A percentile compares a stretch with the other conserved stretches of the same genome.
These are phyloP conservation scores for Electrona antarctica DNA, from an alignment of 2,113 vertebrate genomes.

Conservation along the genomic window DNA sequence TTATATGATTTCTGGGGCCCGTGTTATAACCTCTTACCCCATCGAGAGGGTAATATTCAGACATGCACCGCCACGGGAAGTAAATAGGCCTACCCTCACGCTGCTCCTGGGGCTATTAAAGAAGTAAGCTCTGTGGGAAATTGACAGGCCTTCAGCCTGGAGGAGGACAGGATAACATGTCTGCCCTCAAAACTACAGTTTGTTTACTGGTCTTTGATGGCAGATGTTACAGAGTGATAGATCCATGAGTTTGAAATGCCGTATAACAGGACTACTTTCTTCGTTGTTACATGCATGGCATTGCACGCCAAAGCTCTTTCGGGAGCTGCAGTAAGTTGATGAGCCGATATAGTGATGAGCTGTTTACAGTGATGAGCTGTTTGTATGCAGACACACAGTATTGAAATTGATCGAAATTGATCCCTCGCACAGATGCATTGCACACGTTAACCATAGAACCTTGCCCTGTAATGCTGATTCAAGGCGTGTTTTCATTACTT, in stretches of 20 bases:
- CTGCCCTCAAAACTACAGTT: slow-evolving; percentile 38
- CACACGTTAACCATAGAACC: background rate
- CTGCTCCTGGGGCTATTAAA: slow-evolving; percentile 27
- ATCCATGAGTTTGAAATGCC: slow-evolving; percentile 3
- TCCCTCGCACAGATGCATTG: background rate
- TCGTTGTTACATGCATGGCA: background rate
- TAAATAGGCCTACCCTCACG: slow-evolving; percentile 21
- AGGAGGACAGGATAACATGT: slow-evolving; percentile 45
- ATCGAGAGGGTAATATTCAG: slow-evolving; percentile 6
- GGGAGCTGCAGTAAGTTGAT: background rate
- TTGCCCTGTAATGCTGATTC: slow-evolving; percentile 5
- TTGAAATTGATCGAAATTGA: background rate
- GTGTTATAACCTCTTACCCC: slow-evolving; percentile 1
- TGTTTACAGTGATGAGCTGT: slow-evolving; percentile 2
- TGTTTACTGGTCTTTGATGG: slow-evolving; percentile 20
- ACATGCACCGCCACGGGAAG: background rate
- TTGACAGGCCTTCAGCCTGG: slow-evolving; percentile 17
- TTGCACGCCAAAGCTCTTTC: too few relatives aligned
- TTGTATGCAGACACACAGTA: background rate
- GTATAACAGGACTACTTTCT: background rate
- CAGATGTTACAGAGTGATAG: slow-evolving; percentile 5
- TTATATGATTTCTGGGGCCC: background rate
- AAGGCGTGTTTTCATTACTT: too few relatives aligned
- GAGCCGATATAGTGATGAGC: slow-evolving; percentile 5
- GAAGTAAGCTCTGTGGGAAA: slow-evolving; percentile 28